phyloP scores from a whole-genome alignment of 2,888 invertebrate genomes.

The Muschampia plurimacula region DNA sequence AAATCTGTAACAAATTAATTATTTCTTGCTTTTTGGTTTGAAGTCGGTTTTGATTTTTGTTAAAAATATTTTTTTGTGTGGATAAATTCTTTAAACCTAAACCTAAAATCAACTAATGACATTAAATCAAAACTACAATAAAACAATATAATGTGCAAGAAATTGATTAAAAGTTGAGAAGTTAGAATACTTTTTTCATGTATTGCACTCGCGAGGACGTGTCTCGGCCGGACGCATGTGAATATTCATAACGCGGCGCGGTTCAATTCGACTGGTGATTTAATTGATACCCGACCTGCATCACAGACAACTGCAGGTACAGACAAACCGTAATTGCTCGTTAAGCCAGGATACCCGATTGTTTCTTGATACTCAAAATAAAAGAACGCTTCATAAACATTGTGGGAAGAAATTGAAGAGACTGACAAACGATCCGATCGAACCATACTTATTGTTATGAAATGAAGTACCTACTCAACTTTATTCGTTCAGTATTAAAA shows the following conservation, averaged over 20 bases:
- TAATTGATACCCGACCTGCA: constrained; percentile 72
- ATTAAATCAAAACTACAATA: too few species aligned
- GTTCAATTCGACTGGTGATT: constrained; percentile 65
- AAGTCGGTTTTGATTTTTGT: too few species aligned
- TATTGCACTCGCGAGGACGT: constrained; percentile 55
- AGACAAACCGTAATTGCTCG: constrained; percentile 81
- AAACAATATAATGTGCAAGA: too few species aligned
- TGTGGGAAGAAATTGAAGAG: constrained; percentile 59
- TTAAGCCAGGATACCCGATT: constrained; percentile 77
- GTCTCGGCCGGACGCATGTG: constrained; percentile 59
- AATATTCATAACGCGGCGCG: constrained; percentile 73
- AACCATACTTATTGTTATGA: constrained; percentile 52
- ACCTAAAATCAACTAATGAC: too few species aligned
- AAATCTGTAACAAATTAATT: too few species aligned
- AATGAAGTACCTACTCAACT: constrained; percentile 38
- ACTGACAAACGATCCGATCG: constrained; percentile 43
- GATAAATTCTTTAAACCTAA: too few species aligned
- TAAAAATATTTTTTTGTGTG: too few species aligned
- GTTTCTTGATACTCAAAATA: constrained; percentile 80
- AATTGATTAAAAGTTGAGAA: neutral
- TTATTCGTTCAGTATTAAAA: neutral
- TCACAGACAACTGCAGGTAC: constrained; percentile 64
- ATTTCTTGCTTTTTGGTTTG: too few species aligned
- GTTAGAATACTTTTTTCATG: neutral
- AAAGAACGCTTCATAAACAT: constrained; percentile 58